A percentile compares a stretch with the other conserved stretches of the same genome.
These are phyloP conservation scores for Oncorhynchus kisutch DNA, from an alignment of 2,113 vertebrate genomes.

Conservation along the genomic window DNA sequence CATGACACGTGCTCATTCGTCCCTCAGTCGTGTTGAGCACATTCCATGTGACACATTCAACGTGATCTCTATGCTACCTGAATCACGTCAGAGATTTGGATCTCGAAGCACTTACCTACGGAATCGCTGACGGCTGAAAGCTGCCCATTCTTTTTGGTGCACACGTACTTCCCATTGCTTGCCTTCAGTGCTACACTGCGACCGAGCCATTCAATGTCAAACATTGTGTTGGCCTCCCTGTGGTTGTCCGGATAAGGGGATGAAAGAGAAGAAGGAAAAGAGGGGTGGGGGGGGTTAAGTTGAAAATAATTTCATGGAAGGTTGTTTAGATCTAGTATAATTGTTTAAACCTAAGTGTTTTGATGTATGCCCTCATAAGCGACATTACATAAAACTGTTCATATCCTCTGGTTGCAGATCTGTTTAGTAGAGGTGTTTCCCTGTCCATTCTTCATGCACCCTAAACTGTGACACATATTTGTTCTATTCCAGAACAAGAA, in stretches of 20 bases:
- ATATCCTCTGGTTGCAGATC: too few species aligned
- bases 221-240: conserved; percentile 89
- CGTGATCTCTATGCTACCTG: not conserved
- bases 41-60: too few species aligned
- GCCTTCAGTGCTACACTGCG: conserved; percentile 87
- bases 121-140: conserved; percentile 87
- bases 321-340: not conserved
- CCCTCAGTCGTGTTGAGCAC: too few species aligned
- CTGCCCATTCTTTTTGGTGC: conserved; percentile 95
- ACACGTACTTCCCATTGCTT: conserved; percentile 91
- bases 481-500: too few species aligned
- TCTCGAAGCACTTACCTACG: conserved; percentile 76
- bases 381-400: too few species aligned
- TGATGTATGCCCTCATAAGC: too few species aligned
- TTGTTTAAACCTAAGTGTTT: too few species aligned
- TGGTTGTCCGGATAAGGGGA: not conserved
- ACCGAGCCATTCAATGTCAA: conserved; percentile 91
- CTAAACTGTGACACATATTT: too few species aligned
- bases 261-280: not conserved
- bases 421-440: too few species aligned
- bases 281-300: not conserved
- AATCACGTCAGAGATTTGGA: too few species aligned
- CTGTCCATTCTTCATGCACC: too few species aligned
- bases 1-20: not conserved
- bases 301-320: not conserved